Conservation (phyloP, 1,140 invertebrate genomes). For the Tetragonula clypearis region DNA sequence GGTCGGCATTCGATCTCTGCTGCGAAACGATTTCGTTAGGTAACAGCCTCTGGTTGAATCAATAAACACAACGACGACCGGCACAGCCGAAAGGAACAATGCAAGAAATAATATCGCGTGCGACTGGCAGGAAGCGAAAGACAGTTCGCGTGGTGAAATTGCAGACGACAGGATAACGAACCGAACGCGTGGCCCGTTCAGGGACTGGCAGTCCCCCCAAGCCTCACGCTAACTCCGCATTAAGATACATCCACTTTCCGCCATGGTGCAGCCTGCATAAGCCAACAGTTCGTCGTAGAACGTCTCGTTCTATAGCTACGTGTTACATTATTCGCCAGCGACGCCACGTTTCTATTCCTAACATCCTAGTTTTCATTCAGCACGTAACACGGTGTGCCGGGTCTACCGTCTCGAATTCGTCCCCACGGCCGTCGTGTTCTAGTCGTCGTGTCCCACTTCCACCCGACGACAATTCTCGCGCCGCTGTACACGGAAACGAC, state of each 20-base stretch:
- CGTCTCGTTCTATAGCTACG: neutral
- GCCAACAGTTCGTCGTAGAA: neutral
- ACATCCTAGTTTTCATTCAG: conserved; percentile 34
- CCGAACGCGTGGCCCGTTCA: neutral
- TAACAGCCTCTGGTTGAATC: neutral
- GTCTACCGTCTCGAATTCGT: conserved; percentile 26
- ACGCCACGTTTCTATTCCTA: conserved; percentile 16
- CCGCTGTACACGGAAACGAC: conserved; percentile 7
- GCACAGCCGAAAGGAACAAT: conserved; percentile 6
- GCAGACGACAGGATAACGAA: conserved; percentile 25
- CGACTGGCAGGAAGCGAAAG: too few species aligned
- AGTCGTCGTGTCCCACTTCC: neutral
- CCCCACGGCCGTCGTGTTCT: neutral
- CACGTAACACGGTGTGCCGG: neutral
- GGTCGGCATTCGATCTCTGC: too few species aligned
- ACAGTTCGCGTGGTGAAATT: neutral
- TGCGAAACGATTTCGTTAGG: neutral
- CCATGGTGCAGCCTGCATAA: neutral
- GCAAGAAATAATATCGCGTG: conserved; percentile 13
- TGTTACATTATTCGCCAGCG: conserved; percentile 26
- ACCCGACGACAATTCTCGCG: conserved; percentile 14
- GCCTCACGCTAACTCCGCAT: conserved; percentile 10
- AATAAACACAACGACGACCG: neutral
- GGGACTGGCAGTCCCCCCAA: neutral
- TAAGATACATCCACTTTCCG: conserved; percentile 32